Evolutionary conservation across 2,797 vertebrate genomes (phyloP), one percentile per base, ranked within the genome.

Genomic region (Siniperca scherzeri): DNA sequence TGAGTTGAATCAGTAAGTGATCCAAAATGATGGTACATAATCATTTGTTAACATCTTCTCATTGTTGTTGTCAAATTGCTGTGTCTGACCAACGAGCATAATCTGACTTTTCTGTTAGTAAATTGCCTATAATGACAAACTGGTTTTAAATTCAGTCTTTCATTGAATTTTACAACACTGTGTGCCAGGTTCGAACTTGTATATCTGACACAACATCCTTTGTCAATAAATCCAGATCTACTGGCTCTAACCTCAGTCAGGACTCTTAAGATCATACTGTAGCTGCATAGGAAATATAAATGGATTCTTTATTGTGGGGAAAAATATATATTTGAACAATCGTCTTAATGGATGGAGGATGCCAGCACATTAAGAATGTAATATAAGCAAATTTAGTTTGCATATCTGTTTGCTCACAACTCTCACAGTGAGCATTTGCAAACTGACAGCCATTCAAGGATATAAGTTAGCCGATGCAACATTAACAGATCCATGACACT

Each of bases 201-300:
- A 40, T 17, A 53, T 67, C 61, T 50, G 38, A 56, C 60, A 56
- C 62, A 56, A 7, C 1, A 62, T 33, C 21, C 38, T 74, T 1
- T 56, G 42, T 64, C 21, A 30, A 53, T 53, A 56, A 68, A 75
- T 46, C 30, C 67, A 59, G 50, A 42, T 76, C 11, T 14, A 69
- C 30, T 7, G 22, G 13, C 25, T 75, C 27, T 1, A 5, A 46
- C 55, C 30, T 52, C 17, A 56, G 66, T n/a, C 52, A 48, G 27
- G 46, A 70, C 69, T 79, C 72, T 42, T 52, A 30, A 81, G 56
- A 75, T 71, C 69, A 84, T 44, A 50, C 61, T 66, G 65, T 27
- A 7, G 79, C 64, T 80, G 65, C 85, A 79, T 44, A 61, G 78
- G 83, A 94, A 94, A 91, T 93, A 94, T 94, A 91, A 91, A 92